phyloP scores from a whole-genome alignment of 2,113 vertebrate genomes.

The Siniperca chuatsi region DNA sequence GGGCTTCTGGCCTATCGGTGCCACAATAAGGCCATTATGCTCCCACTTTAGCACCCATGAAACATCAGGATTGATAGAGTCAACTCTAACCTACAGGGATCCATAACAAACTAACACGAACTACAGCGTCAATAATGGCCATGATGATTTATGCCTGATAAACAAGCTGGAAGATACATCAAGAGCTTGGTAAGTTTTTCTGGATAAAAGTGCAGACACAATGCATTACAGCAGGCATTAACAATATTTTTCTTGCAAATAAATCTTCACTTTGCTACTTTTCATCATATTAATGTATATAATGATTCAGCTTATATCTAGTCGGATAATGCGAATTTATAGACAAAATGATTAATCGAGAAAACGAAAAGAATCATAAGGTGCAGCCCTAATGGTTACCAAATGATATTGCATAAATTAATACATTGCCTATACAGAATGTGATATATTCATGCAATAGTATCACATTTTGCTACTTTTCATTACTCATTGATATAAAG shows the following conservation, averaged over 20 bases:
- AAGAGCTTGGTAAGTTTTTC: conserved; percentile 5
- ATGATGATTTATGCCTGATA: neutral
- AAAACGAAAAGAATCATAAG: too few relatives aligned
- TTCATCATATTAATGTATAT: neutral
- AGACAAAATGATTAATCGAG: too few relatives aligned
- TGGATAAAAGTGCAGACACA: neutral
- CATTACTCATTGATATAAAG: neutral
- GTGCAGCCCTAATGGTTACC: too few relatives aligned
- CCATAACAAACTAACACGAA: conserved; percentile 26
- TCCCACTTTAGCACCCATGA: conserved; percentile 34
- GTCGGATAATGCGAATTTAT: too few relatives aligned
- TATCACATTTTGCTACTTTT: too few relatives aligned
- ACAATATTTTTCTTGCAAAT: neutral
- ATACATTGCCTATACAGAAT: too few relatives aligned
- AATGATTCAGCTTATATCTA: neutral
- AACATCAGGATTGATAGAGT: conserved; percentile 2
- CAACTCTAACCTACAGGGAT: conserved; percentile 28
- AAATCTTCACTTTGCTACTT: neutral
- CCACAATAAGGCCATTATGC: conserved; percentile 71
- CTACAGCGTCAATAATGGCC: neutral
- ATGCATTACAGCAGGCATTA: too few relatives aligned
- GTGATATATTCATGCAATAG: too few relatives aligned
- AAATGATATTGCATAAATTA: too few relatives aligned
- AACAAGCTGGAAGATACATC: neutral
- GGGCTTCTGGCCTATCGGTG: conserved; percentile 64